phyloP scores from a whole-genome alignment of 2,113 vertebrate species.

The Chionodraco myersi region DNA sequence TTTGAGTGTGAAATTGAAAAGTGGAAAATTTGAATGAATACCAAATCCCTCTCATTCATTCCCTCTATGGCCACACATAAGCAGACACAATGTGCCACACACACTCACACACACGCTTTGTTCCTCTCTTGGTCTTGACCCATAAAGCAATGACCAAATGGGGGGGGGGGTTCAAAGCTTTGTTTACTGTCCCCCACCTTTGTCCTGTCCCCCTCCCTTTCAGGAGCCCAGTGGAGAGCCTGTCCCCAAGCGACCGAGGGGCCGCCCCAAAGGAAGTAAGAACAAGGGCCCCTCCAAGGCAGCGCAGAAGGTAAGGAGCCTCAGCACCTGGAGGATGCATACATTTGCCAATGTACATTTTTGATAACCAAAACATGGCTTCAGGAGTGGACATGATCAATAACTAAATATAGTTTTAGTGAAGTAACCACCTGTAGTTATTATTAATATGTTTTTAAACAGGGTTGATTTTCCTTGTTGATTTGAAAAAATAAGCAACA shows the following conservation, averaged over 20 bases:
- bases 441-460: background rate
- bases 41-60: background rate
- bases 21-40: background rate
- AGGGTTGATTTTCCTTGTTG: background rate
- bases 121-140: constrained; percentile 15
- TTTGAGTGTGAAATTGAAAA: background rate
- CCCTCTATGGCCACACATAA: background rate
- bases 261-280: constrained; percentile 98
- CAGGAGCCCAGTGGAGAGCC: constrained; percentile 95
- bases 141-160: constrained; percentile 20
- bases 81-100: too few relatives aligned
- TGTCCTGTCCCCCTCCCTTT: constrained; percentile 42
- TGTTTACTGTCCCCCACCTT: constrained; percentile 65
- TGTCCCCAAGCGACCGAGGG: constrained; percentile 96
- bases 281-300: constrained; percentile 98
- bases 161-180: constrained; percentile 31
- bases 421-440: too few relatives aligned
- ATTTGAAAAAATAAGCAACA: background rate
- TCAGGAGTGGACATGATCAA: too few relatives aligned
- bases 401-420: too few relatives aligned
- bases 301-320: constrained; percentile 92
- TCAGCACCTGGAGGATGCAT: constrained; percentile 5
- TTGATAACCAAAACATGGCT: background rate
- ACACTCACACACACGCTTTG: background rate
- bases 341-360: background rate